Base-by-base conservation (phyloP, 2,113 vertebrate species). In the Pagrus major region DNA sequence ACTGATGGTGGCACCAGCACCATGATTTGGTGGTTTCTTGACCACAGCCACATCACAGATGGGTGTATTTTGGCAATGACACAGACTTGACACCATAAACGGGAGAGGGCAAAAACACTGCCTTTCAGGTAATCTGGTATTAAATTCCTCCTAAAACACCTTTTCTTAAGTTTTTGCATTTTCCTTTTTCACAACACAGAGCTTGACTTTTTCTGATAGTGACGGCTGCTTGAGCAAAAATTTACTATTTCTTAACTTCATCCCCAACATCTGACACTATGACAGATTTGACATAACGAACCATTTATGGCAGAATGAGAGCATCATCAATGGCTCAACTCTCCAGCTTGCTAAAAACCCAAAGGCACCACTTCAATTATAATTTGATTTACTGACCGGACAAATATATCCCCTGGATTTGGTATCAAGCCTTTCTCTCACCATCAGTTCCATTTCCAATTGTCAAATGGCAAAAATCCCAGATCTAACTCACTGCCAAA, bases 401-500 rank as follows among this genome's bases (percentile, higher is more conserved):
- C 52, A 85, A 74, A 80, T 27, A 52, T 12, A 4, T 52, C 71
- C 74, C 39, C 4, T 42, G 37, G 70, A 71, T 81, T 68, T 76
- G 54, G 66, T 79, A 46, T 52, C 27, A 21, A 80, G 56, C 63
- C 16, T 31, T 18, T 39, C 27, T 81, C 29, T 63, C 60, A 58
- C 51, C 16, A 67, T 80, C n/a, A 68, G 47, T 54, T 75, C 78
- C 18, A 70, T 52, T 80, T 76, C 81, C 81, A 86, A 14, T 61
- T 54, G 49, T 44, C 35, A 61, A 58, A 80, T 87, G 86, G 76
- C 76, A 76, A 61, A 69, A 70, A 66, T 86, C 86, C 79, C 79
- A 81, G 80, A 76, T 47, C 21, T 46, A 58, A 59, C 21, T 2
- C 47, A 6, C 14, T 0, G 66, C 49, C 63, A 27, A 78, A 63